Conservation (phyloP, 2,888 invertebrate genomes). For the Trichogramma dendrolimi region DNA sequence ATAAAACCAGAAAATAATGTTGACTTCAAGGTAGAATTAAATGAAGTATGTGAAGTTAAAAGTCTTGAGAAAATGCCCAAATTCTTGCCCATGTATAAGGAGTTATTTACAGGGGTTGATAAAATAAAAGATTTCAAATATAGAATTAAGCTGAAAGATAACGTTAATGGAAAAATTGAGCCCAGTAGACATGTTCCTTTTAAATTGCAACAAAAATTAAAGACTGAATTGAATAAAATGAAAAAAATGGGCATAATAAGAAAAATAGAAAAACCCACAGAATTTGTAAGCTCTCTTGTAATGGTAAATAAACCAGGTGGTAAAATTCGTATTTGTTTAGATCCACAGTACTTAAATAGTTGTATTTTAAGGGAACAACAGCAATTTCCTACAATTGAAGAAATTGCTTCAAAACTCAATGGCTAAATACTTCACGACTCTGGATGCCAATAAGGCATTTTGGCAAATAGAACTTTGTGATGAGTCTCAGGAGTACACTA, state of each 20-base stretch:
- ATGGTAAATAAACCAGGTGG: conserved; percentile 11
- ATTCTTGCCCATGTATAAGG: not conserved
- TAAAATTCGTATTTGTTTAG: conserved; percentile 12
- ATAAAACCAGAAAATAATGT: not conserved
- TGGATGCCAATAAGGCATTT: conserved; percentile 18
- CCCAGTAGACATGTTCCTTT: conserved; percentile 21
- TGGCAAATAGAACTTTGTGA: conserved; percentile 15
- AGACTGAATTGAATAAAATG: conserved; percentile 13
- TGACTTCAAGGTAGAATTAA: not conserved
- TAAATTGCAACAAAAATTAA: conserved; percentile 9
- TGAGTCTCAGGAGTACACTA: conserved; percentile 7
- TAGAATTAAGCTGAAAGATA: conserved; percentile 26
- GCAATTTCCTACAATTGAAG: conserved; percentile 19
- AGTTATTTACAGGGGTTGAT: conserved; percentile 24
- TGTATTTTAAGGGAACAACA: conserved; percentile 16
- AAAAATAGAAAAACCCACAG: conserved; percentile 15
- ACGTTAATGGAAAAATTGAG: conserved; percentile 4
- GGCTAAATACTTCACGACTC: conserved; percentile 10
- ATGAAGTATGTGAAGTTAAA: conserved; percentile 4
- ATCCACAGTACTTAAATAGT: conserved; percentile 10
- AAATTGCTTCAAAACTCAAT: conserved; percentile 7
- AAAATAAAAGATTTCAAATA: conserved; percentile 21
- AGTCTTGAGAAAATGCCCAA: conserved; percentile 8
- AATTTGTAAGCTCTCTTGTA: conserved; percentile 14
- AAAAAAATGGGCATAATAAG: conserved; percentile 8